Base-by-base conservation (phyloP, 2,797 vertebrate genomes). In the Esox masquinongy region DNA sequence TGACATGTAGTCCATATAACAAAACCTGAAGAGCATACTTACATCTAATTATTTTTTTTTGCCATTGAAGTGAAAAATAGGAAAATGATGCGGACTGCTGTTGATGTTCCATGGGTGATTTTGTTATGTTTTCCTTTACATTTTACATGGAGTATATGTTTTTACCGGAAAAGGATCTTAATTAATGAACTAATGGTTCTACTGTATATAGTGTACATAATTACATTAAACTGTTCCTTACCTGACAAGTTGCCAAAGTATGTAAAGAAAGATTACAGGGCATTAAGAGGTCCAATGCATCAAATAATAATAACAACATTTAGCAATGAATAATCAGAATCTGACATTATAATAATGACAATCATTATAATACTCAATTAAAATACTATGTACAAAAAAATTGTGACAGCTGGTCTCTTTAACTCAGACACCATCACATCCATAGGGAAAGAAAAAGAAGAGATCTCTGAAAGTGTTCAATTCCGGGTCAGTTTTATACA, bases 131-230 rank as follows among this genome's bases (percentile, higher is more conserved):
- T 47, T 14, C 43, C 43, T 47, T 47, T 47, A 47, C 43, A 14
- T 47, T 47, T 47, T 47, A 4, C 43, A 47, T 47, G 43, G 43
- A 47, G 43, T 43, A 43, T 47, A 47, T 47, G 12, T 14, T 11
- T 47, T 47, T 43, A 61, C 64, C 16, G 5, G 29, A 34, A 64
- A 70, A 56, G 29, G 51, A 47, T 74, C 31, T 39, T 72, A 70
- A 51, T 53, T 85, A 17, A 49, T 53, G 86, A 17, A 49, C 43
- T 70, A 14, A 51, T 31, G 49, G 80, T 81, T 89, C 74, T 91
- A 91, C 43, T 47, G 43, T 92, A 87, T 92, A 93, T 90, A 93
- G 82, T 83, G 75, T 81, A 77, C 83, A 84, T 91, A 92, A 90
- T 88, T 92, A 93, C 92, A 93, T 63, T 24, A n/a, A 83, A 70